phyloP scores from a whole-genome alignment of 64 coral and sea anemone species.

The Pocillopora verrucosa region DNA sequence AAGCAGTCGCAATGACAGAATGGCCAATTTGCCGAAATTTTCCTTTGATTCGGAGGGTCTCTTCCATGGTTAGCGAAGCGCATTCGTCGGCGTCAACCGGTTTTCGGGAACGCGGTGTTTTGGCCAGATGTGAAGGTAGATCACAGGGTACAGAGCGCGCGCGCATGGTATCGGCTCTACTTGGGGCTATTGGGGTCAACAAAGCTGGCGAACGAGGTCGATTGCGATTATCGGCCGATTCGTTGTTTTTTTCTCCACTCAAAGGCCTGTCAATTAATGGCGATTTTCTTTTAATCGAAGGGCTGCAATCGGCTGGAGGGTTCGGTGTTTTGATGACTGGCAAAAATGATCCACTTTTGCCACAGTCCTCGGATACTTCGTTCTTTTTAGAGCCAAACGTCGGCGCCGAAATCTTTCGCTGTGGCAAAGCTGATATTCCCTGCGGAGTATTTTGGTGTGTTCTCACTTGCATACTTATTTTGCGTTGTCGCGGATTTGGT shows the following conservation, averaged over 20 bases:
- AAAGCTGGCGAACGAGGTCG: neutral
- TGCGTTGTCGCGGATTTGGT: neutral
- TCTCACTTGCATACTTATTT: neutral
- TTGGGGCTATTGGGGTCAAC: neutral
- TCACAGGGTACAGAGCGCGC: conserved; percentile 21
- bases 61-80: conserved; percentile 62
- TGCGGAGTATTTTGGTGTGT: neutral
- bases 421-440: neutral
- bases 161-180: neutral
- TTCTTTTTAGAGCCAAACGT: neutral
- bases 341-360: neutral
- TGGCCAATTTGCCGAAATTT: conserved; percentile 79
- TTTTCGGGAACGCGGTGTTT: neutral
- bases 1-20: conserved; percentile 64
- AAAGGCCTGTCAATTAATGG: neutral
- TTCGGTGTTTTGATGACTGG: neutral
- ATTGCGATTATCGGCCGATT: neutral
- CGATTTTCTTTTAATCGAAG: conserved; percentile 20
- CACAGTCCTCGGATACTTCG: neutral
- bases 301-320: neutral
- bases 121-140: neutral
- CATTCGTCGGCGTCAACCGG: neutral
- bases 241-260: neutral
- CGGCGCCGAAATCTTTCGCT: conserved; percentile 6
- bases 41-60: conserved; percentile 66